Evolutionary conservation across 2,113 vertebrate genomes (phyloP).

Genomic region (Trichomycterus rosablanca): DNA sequence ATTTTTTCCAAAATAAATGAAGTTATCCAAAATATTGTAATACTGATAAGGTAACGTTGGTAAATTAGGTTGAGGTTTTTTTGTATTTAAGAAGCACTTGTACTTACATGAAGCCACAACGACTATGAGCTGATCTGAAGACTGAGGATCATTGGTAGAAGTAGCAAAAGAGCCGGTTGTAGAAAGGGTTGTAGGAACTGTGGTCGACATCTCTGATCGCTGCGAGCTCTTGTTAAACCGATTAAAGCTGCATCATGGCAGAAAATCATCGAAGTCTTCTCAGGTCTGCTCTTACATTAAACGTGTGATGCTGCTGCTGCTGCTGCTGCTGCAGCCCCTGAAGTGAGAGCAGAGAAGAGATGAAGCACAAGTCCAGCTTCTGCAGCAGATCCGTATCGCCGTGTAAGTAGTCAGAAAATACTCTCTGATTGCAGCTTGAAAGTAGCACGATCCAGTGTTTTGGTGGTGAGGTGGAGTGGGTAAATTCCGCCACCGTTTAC

Average conservation of each 20-base stretch:
- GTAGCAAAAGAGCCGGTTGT: conserved; percentile 55
- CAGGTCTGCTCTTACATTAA: too few relatives aligned
- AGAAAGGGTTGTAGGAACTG: conserved; percentile 51
- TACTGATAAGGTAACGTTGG: too few relatives aligned
- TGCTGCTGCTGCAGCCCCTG: not conserved
- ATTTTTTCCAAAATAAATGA: not conserved
- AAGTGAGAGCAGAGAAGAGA: not conserved
- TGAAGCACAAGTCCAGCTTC: not conserved
- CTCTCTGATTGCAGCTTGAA: not conserved
- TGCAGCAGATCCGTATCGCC: not conserved
- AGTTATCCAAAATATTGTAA: not conserved
- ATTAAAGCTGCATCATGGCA: not conserved
- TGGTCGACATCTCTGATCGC: conserved; percentile 62
- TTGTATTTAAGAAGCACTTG: not conserved
- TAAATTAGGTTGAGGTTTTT: too few relatives aligned
- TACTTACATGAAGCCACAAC: conserved; percentile 67
- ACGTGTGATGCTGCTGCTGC: too few relatives aligned
- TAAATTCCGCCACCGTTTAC: conserved; percentile 49
- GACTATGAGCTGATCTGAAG: conserved; percentile 61
- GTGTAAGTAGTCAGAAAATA: not conserved
- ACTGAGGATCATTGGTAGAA: conserved; percentile 48
- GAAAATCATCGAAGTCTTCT: too few relatives aligned
- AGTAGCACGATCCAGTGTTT: too few relatives aligned
- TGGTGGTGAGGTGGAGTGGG: too few relatives aligned
- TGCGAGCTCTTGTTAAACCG: not conserved